Base-by-base conservation (phyloP, 2,797 vertebrate species). In the Acanthis flammea region DNA sequence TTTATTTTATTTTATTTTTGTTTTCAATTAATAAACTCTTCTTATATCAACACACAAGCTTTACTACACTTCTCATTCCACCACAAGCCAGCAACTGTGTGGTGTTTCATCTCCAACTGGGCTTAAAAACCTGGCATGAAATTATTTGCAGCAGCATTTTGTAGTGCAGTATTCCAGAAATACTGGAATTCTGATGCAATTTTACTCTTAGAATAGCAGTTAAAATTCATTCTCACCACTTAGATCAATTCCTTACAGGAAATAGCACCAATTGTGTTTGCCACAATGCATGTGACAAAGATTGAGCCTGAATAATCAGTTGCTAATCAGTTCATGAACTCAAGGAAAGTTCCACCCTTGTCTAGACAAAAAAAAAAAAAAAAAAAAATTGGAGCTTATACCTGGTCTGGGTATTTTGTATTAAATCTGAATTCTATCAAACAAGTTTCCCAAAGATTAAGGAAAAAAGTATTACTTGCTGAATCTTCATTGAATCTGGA, bases 31-130 rank as follows among this genome's bases (percentile, higher is more conserved):
- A 31, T 50, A 57, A 57, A 41, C 19, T 19, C 4, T 71, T 23
- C 14, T n/a, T 41, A 35, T 35, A 16, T 57, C 23, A 42, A 73
- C 14, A 31, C 35, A 48, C 5, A 55, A 63, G 9, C 21, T 55
- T 48, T 41, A 48, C 17, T 30, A 30, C 0, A 0, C 17, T 21
- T 48, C 21, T 47, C 10, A 17, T 55, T 63, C 5, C 13, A 63
- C 5, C 19, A 41, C 2, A 24, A 33, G 2, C 7, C 54, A 71
- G 19, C 0, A 0, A 39, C 13, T 47, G 18, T 8, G 19, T 45
- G 41, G 8, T 62, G 24, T 24, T 82, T 63, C 7, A 41, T 47
- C 5, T 72, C 33, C 24, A 72, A 19, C 33, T 72, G 41, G 19
- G 13, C 30, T 54, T 33, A 30, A 72, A 63, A 57, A 5, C 14